Percentiles rank a stretch among this genome's conserved stretches.
Conservation (phyloP, 2,888 invertebrate species). For the Ormyrus labotus region DNA sequence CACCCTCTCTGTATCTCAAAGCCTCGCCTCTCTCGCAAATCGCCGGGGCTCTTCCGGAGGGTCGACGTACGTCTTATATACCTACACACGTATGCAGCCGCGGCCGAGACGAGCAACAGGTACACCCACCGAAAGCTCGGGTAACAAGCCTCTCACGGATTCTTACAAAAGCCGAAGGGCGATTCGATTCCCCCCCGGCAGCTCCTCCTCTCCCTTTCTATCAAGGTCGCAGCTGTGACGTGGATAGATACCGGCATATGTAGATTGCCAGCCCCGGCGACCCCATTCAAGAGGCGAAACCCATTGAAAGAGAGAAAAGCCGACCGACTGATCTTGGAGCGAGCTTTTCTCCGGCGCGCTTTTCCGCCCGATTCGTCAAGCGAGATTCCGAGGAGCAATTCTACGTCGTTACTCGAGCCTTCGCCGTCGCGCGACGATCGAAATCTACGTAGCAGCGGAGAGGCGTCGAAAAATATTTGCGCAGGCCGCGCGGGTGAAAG, state of each 20-base stretch:
- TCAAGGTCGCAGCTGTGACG: constrained; percentile 34
- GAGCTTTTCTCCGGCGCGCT: no score
- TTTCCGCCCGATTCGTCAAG: no score
- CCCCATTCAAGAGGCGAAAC: not conserved
- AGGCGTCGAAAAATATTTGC: no score
- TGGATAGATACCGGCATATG: not conserved
- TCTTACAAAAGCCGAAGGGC: constrained; percentile 62
- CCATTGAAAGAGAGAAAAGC: no score
- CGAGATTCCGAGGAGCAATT: no score
- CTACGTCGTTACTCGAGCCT: no score
- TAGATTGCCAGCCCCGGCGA: not conserved
- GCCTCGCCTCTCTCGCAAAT: constrained; percentile 60
- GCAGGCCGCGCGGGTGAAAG: no score
- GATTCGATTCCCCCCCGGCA: constrained; percentile 7
- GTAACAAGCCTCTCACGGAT: constrained; percentile 68
- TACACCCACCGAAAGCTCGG: constrained; percentile 67
- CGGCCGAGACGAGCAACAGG: constrained; percentile 69
- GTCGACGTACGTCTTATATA: no score
- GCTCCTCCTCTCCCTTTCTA: constrained; percentile 14
- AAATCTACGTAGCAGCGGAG: no score
- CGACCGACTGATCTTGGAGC: no score
- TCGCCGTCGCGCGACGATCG: no score
- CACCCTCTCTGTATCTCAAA: constrained; percentile 63
- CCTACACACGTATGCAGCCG: constrained; percentile 49
- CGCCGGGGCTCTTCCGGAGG: constrained; percentile 56